Conservation (phyloP, 2,888 invertebrate genomes). For the Unio delphinus region DNA sequence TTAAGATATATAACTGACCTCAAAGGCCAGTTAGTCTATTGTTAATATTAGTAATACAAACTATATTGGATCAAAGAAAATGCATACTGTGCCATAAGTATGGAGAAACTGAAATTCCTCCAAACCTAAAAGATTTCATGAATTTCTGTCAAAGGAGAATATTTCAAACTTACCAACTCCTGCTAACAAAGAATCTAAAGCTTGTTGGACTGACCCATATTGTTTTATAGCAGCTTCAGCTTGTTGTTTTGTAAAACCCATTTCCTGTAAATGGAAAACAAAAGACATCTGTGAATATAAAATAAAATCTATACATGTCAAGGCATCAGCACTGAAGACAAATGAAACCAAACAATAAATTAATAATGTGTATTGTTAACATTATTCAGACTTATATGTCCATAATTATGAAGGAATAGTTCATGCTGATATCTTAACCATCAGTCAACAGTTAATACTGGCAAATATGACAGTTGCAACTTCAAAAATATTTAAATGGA, state of each 20-base stretch:
- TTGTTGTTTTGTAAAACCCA: conserved; percentile 70
- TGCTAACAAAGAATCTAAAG: conserved; percentile 69
- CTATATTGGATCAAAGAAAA: too few relatives aligned
- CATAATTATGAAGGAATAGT: background rate
- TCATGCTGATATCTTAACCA: background rate
- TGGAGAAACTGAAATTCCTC: too few relatives aligned
- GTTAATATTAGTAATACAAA: too few relatives aligned
- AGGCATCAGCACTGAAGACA: background rate
- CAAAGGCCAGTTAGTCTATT: too few relatives aligned
- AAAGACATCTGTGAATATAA: conserved; percentile 4
- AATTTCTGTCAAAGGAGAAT: background rate
- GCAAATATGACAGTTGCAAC: too few relatives aligned
- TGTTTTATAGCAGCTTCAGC: conserved; percentile 69
- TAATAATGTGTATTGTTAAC: background rate
- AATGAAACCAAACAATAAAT: too few relatives aligned
- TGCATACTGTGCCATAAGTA: too few relatives aligned
- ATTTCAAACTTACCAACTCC: conserved; percentile 56
- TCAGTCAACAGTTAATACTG: too few relatives aligned
- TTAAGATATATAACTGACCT: too few relatives aligned
- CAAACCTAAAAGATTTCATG: too few relatives aligned
- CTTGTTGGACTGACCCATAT: conserved; percentile 69
- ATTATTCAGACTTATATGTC: background rate
- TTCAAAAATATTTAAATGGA: too few relatives aligned
- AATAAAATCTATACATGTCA: background rate
- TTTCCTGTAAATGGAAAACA: conserved; percentile 61